Conservation (phyloP, 2,797 vertebrate genomes). For the Phyllotis vaccarum region DNA sequence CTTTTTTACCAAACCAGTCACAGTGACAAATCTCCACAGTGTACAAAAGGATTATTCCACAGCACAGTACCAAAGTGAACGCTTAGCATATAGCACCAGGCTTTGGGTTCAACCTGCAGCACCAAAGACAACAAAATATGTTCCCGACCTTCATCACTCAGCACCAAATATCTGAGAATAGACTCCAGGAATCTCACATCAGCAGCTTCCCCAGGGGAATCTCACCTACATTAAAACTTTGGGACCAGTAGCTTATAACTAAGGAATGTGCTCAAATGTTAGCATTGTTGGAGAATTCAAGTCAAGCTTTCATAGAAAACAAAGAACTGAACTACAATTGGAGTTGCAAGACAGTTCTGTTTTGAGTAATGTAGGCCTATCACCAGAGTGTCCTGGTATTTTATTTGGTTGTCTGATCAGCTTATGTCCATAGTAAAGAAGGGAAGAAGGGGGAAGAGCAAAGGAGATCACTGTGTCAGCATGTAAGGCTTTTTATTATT, state of each 20-base stretch:
- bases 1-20: not conserved
- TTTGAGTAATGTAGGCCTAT: not conserved
- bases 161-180: not conserved
- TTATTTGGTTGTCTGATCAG: not conserved
- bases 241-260: not conserved
- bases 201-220: too few species aligned
- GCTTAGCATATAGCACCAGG: not conserved
- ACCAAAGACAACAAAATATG: not conserved
- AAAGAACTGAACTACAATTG: too few species aligned
- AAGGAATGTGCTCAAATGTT: not conserved
- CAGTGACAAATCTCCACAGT: not conserved
- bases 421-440: not conserved
- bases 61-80: not conserved
- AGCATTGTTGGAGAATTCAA: not conserved
- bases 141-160: not conserved
- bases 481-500: not conserved
- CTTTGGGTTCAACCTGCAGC: not conserved
- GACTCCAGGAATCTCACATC: not conserved
- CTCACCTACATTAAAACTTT: not conserved
- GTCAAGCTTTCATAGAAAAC: not conserved
- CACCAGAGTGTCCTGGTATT: not conserved
- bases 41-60: not conserved
- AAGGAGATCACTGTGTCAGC: not conserved
- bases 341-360: not conserved
- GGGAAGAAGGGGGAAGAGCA: too few species aligned